Evolutionary conservation across 2,888 invertebrate species (phyloP), one percentile per base, ranked within the genome.

Genomic region (Scaptomyza caliginosa): DNA sequence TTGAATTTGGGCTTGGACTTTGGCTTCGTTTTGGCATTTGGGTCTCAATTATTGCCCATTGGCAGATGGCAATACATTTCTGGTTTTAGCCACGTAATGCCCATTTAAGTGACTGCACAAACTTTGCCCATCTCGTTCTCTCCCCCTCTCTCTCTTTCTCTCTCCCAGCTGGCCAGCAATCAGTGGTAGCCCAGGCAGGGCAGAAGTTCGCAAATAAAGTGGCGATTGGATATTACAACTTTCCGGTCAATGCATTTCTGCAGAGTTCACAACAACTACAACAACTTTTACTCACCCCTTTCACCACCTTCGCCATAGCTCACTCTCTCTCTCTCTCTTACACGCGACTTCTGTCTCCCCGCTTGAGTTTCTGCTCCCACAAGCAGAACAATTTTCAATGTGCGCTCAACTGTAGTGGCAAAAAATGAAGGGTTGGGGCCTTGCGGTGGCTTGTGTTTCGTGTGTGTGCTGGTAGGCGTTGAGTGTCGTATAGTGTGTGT

Each of bases 201-300:
- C 11, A 11, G 46, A 32, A 54, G 50, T n/a, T 64, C 63, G 64
- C 79, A 81, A 81, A 81, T 85, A 85, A 81, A 81, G 85, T 81
- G 83, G 71, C 81, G 81, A 81, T 81, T 81, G 79, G 85, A 85
- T 82, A 86, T 86, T 86, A 86, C 83, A 83, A 76, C 84, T 83
- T 83, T 83, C 83, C 83, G 86, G 86, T 86, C 83, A 83, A 76
- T 86, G 81, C 74, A 84, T 83, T 83, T 86, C 69, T 83, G 81
- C 84, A 86, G 78, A 83, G 83, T 86, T 83, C 83, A 81, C 86
- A 83, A 74, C 67, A 74, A 38, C 42, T 16, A 55, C 32, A 62
- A 59, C 55, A 54, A 38, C 42, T 36, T 19, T 23, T 7, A 30
- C 26, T 8, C 50, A 2, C 16, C 11, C 34, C 19, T 21, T 13